Percentiles rank a stretch among this genome's conserved stretches.
These are phyloP conservation scores for Myotis myotis DNA, from an alignment of 2,797 vertebrate genomes.

Conservation along the genomic window DNA sequence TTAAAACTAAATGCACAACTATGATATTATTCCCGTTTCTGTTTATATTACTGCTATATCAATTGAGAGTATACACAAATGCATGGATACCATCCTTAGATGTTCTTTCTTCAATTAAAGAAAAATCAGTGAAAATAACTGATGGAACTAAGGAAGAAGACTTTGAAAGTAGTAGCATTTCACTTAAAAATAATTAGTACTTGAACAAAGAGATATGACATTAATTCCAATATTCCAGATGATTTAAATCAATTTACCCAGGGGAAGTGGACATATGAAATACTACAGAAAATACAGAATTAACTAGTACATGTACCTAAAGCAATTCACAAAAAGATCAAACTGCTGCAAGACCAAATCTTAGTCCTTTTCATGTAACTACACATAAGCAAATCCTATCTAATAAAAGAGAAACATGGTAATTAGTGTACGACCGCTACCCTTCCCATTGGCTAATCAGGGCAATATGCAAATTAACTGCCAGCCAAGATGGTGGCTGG, in stretches of 20 bases:
- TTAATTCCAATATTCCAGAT: conserved; percentile 27
- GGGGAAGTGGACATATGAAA: conserved; percentile 64
- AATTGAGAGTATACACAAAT: conserved; percentile 82
- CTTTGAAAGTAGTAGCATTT: conserved; percentile 59
- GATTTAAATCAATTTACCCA: conserved; percentile 61
- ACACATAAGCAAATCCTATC: conserved; percentile 77
- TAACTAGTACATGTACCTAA: conserved; percentile 74
- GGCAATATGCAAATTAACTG: no score
- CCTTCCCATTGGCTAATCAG: no score
- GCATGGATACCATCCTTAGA: conserved; percentile 79
- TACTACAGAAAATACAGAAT: conserved; percentile 73
- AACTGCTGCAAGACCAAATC: conserved; percentile 71
- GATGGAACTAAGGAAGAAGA: conserved; percentile 59
- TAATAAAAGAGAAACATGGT: no score
- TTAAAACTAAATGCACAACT: conserved; percentile 84
- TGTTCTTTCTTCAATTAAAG: conserved; percentile 84
- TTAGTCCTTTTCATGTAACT: conserved; percentile 67
- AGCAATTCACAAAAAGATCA: conserved; percentile 79
- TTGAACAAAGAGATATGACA: conserved; percentile 59
- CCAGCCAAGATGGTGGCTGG: no score
- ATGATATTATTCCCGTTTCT: conserved; percentile 81
- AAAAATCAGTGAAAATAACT: conserved; percentile 80
- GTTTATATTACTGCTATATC: conserved; percentile 83
- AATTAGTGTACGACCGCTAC: no score
- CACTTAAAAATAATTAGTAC: conserved; percentile 59